These are phyloP conservation scores for Leptinotarsa lineolata DNA, from an alignment of 1,140 invertebrate genomes.

Conservation along the genomic window DNA sequence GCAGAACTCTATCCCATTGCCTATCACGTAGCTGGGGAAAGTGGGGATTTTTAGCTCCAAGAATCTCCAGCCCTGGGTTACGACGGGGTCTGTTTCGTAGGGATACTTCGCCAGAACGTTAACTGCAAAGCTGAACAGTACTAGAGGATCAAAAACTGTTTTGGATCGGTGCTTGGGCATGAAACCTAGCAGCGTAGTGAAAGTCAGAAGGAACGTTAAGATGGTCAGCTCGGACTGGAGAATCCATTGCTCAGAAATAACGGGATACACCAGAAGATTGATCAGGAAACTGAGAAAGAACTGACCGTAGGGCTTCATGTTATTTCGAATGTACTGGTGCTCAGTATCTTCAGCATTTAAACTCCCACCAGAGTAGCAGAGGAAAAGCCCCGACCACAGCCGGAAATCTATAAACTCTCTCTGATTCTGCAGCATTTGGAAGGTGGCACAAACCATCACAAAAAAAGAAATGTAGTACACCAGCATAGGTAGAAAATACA, in stretches of 20 bases:
- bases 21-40: constrained; percentile 77
- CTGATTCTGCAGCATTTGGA: constrained; percentile 77
- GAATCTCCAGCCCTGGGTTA: constrained; percentile 77
- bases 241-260: constrained; percentile 76
- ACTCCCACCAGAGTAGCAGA: constrained; percentile 68
- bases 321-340: constrained; percentile 79
- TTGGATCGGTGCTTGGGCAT: constrained; percentile 59
- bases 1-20: constrained; percentile 84
- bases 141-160: constrained; percentile 70
- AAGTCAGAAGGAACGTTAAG: constrained; percentile 71
- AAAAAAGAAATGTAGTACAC: constrained; percentile 74
- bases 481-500: constrained; percentile 69
- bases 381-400: constrained; percentile 78
- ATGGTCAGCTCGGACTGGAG: constrained; percentile 83
- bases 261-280: constrained; percentile 76
- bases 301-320: constrained; percentile 76
- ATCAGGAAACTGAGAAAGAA: constrained; percentile 76
- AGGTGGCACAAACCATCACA: constrained; percentile 75
- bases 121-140: constrained; percentile 76
- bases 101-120: constrained; percentile 84
- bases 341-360: constrained; percentile 78
- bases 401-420: constrained; percentile 75
- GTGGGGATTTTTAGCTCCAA: constrained; percentile 78
- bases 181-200: constrained; percentile 75
- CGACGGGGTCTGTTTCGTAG: constrained; percentile 79